phyloP scores from a whole-genome alignment of 2,797 vertebrate species.

The Tokudaia muenninki region DNA sequence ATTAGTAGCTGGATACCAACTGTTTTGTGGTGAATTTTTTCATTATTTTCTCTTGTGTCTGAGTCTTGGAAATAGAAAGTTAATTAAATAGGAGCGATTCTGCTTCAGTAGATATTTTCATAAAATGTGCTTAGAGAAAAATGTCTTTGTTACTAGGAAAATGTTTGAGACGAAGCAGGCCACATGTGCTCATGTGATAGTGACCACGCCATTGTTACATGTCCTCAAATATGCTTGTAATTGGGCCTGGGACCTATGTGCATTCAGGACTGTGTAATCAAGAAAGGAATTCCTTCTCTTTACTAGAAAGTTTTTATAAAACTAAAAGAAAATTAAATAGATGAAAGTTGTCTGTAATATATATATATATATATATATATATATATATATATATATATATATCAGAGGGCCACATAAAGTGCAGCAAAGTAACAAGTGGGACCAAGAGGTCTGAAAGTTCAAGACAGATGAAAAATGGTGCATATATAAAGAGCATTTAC shows the following conservation, averaged over 20 bases:
- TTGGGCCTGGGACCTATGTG: not conserved
- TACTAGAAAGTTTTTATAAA: not conserved
- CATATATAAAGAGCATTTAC: not conserved
- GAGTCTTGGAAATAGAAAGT: constrained; percentile 74
- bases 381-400: not conserved
- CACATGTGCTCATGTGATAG: constrained; percentile 66
- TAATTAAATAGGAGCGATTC: constrained; percentile 78
- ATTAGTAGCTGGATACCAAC: constrained; percentile 63
- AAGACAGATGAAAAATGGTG: not conserved
- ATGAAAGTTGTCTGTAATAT: not conserved
- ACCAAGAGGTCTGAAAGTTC: not conserved
- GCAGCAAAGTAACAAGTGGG: not conserved
- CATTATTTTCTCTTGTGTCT: constrained; percentile 76
- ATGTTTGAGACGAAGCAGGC: constrained; percentile 37
- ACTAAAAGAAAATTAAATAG: constrained; percentile 52
- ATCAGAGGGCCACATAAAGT: not conserved
- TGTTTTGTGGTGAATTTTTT: constrained; percentile 79
- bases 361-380: not conserved
- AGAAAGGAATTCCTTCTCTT: constrained; percentile 49
- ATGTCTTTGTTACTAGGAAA: constrained; percentile 65
- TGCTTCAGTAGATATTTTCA: constrained; percentile 69
- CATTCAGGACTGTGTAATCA: constrained; percentile 28
- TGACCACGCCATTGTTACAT: constrained; percentile 54
- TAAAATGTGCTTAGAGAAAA: constrained; percentile 57
- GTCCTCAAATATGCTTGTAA: constrained; percentile 36